Base-by-base conservation (phyloP, 2,888 invertebrate species). In the Nowickia ferox region DNA sequence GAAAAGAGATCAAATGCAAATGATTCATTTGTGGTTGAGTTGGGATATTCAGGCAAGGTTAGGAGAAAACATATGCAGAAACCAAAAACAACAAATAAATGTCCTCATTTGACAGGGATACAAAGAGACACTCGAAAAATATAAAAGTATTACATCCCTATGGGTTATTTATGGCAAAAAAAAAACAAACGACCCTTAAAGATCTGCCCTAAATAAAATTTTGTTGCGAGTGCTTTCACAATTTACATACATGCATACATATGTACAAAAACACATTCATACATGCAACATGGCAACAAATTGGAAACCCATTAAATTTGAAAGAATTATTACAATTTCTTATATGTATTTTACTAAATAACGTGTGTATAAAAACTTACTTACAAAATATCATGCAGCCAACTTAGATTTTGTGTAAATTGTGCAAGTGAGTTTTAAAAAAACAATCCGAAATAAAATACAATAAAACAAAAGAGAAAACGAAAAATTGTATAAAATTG, bases 11-110 rank as follows among this genome's bases (percentile, higher is more conserved):
- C 55, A 66, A 61, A 78, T 55, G 46, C 61, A 81, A 79, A 79
- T 79, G 74, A 81, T 78, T 86, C 79, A 83, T 83, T 85, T 88
- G 90, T 88, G 87, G 89, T 87, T 77, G 86, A 79, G 74, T 88
- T 87, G 87, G 87, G 59, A 40, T 89, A 91, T 90, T 91, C 90
- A 90, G 90, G 89, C 90, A 91, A 90, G 90, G 88, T 30, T 30
- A 30, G 30, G 2, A 6, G 89, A 89, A 88, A 89, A 89, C 19
- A 38, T 44, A 22, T 22, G 42, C 38, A 53, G n/a, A 66, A 89
- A 57, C 11, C 46, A 66, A 71, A 57, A 65, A 65, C 80, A 80
- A 66, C 48, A 80, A 61, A 48, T n/a, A 40, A 44, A 44, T 61
- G 40, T 42, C 59, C 40, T 59, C 51, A 59, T 77, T 71, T 82